Evolutionary conservation across 1,140 invertebrate genomes (phyloP).

Genomic region (Lutraria rhynchaena): DNA sequence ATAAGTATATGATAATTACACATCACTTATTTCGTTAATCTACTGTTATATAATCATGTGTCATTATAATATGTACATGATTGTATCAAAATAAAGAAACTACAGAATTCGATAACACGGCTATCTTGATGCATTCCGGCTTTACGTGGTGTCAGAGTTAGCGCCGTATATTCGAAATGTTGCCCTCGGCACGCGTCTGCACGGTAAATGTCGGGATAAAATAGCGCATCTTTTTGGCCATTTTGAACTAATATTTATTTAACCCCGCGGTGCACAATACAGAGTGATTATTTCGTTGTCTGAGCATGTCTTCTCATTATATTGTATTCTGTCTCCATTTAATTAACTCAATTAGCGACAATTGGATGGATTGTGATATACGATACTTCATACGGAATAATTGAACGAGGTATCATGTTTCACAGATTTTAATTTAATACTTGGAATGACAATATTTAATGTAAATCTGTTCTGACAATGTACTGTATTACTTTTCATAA

Average conservation of each 20-base stretch:
- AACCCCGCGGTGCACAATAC: background rate
- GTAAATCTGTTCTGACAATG: background rate
- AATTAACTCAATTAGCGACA: conserved; percentile 28
- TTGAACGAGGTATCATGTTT: conserved; percentile 35
- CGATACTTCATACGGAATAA: conserved; percentile 39
- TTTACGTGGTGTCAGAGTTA: too few species aligned
- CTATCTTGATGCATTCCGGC: too few species aligned
- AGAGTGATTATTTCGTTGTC: background rate
- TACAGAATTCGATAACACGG: too few species aligned
- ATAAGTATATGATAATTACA: too few species aligned
- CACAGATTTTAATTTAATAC: conserved; percentile 41
- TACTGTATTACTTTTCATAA: background rate
- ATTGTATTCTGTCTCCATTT: conserved; percentile 9
- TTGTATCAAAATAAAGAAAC: too few species aligned
- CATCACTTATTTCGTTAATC: too few species aligned
- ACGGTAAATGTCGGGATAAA: background rate
- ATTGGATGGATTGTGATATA: conserved; percentile 19
- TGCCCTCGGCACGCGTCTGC: conserved; percentile 18
- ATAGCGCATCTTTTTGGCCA: background rate
- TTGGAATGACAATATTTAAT: conserved; percentile 3
- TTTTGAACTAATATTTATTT: conserved; percentile 43
- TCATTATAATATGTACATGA: too few species aligned
- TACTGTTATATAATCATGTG: too few species aligned
- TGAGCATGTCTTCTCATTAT: background rate
- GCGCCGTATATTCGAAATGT: background rate